Percentiles rank a stretch among this genome's conserved stretches.
phyloP scores from a whole-genome alignment of 2,888 invertebrate genomes.

The Drosophila acutilabella region DNA sequence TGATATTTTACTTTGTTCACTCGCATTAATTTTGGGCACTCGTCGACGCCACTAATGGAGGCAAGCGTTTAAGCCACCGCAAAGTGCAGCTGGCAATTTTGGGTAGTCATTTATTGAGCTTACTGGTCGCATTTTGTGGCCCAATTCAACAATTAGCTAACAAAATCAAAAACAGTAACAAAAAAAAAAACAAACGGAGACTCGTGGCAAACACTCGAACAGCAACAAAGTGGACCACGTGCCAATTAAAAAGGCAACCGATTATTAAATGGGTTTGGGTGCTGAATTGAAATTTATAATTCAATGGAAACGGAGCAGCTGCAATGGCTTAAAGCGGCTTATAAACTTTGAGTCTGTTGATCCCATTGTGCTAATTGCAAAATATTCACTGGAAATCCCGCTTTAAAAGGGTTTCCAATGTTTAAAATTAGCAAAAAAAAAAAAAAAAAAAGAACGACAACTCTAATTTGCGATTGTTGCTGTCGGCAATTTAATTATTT shows the following conservation, averaged over 20 bases:
- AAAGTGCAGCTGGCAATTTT: constrained; percentile 62
- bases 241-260: constrained; percentile 60
- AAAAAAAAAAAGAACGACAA: constrained; percentile 11
- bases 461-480: constrained; percentile 21
- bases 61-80: constrained; percentile 53
- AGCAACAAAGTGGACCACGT: constrained; percentile 23
- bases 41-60: constrained; percentile 45
- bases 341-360: constrained; percentile 62
- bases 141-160: constrained; percentile 60
- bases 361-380: constrained; percentile 62
- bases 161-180: constrained; percentile 37
- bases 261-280: constrained; percentile 44
- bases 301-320: constrained; percentile 66
- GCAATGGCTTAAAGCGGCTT: constrained; percentile 65
- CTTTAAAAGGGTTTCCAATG: constrained; percentile 50
- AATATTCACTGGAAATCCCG: constrained; percentile 29
- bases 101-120: constrained; percentile 38
- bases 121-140: constrained; percentile 44
- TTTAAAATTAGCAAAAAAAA: constrained; percentile 51
- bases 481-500: constrained; percentile 28
- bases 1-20: background rate
- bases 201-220: constrained; percentile 14
- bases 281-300: constrained; percentile 59
- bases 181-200: background rate
- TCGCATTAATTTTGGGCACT: constrained; percentile 10